Evolutionary conservation across 2,113 vertebrate genomes (phyloP), one percentile per base, ranked within the genome.

Genomic region (Callipepla californica): DNA sequence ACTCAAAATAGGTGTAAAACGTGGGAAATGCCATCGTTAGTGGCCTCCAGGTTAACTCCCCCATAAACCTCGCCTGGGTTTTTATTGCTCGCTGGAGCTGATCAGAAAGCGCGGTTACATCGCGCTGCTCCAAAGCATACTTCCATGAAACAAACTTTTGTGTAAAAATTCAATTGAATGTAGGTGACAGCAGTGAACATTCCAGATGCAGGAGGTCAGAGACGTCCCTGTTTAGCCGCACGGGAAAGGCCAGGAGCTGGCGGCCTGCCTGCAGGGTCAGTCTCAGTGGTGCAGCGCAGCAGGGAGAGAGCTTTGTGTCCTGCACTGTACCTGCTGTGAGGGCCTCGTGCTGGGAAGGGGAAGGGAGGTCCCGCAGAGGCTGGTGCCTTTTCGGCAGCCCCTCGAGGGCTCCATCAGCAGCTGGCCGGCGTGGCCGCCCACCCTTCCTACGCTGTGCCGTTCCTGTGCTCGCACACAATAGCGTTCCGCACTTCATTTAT

Each of bases 1-100:
- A 87, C 55, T 57, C 47, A 28, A 87, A 89, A 82, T 50, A 91
- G 78, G 63, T 91, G 55, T 92, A 66, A 90, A 89, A 87, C 14
- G 15, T 17, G 67, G 63, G 47, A 92, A 93, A 79, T 66, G 30
- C 14, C 6, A 1, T 75, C 62, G 57, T 68, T 80, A n/a, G 16
- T 79, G n/a, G 36, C 36, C 62, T 74, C 36, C 70, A 74, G 50
- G 55, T 91, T 88, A 59, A 28, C 20, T 85, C 20, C 23, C 6
- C 16, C 61, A 11, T 90, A 82, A 92, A 70, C 6, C 25, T 44
- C 34, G 22, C 44, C 42, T 69, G 26, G 11, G 25, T 28, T 91
- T 96, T 82, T 80, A 32, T 80, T 74, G n/a, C 25, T 90, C 6
- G 48, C 68, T 86, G 90, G 57, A 68, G 77, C 57, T 61, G 76